Evolutionary conservation across 1,140 invertebrate genomes (phyloP), one percentile per base, ranked within the genome.

Genomic region (Zaprionus taronus): DNA sequence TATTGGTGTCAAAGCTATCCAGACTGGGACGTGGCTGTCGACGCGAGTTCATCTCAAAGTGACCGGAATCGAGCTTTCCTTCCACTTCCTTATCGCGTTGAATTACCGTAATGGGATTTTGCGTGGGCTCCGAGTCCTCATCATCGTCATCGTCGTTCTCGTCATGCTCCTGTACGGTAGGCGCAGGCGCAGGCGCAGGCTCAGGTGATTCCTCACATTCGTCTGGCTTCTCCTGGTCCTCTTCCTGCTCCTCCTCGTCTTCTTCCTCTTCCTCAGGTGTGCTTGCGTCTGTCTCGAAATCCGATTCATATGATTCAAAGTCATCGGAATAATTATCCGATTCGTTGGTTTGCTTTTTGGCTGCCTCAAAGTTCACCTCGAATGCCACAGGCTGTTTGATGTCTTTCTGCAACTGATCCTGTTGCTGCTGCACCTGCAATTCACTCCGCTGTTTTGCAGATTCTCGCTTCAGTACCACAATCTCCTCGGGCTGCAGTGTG

Each of bases 1-100:
- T 89, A 17, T 63, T 81, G 20, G 84, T 87, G 75, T 93, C 77
- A 55, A 78, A 83, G 86, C 92, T 81, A 83, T 93, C 72, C 80
- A 81, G 90, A 57, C 91, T 79, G 77, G 64, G 14, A 93, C 87
- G 93, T 93, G 31, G 58, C 47, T 78, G 70, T 80, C 93, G 80
- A 93, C 94, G 24, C 89, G 76, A 44, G 20, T 85, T 69, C 51
- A 95, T 81, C 58, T 96, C 95, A 83, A 95, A 96, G 83, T 95
- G 95, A 0, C 95, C 95, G 0, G 95, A 96, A 91, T 96, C 95
- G 90, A 92, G 34, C 49, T 95, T 95, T 17, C 93, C 92, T 73
- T 96, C 95, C 73, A 94, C 93, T 73, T 95, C 95, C 44, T 83
- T 83, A 77, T 93, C 94, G 22, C 78, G 81, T 28, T 68, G 93